These are phyloP conservation scores for Anarsia innoxiella DNA, from an alignment of 2,888 invertebrate genomes.

Conservation along the genomic window DNA sequence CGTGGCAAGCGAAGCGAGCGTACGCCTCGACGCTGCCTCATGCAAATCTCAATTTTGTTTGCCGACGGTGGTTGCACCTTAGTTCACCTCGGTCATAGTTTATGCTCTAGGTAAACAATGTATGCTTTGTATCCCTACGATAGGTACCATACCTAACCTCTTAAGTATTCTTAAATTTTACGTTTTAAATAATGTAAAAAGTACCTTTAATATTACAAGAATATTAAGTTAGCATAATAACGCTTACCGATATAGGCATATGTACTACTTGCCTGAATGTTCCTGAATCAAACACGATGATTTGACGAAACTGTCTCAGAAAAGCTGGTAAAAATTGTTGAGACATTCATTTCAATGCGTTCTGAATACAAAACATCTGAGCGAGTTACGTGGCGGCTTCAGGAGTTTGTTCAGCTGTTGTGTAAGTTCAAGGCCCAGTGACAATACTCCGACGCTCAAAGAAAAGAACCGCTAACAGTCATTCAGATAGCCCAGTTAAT, in stretches of 20 bases:
- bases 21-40: conserved; percentile 51
- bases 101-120: conserved; percentile 34
- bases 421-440: conserved; percentile 60
- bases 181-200: too few species aligned
- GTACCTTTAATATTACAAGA: too few species aligned
- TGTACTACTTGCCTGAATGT: too few species aligned
- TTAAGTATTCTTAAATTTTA: too few species aligned
- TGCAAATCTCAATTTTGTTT: conserved; percentile 71
- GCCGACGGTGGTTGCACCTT: conserved; percentile 63
- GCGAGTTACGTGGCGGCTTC: conserved; percentile 24
- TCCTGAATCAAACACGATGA: too few species aligned
- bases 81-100: conserved; percentile 40
- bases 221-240: too few species aligned
- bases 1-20: conserved; percentile 61
- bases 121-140: conserved; percentile 24
- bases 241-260: too few species aligned
- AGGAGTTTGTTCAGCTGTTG: conserved; percentile 50
- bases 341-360: too few species aligned
- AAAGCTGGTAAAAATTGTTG: too few species aligned
- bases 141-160: conserved; percentile 26
- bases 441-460: conserved; percentile 27
- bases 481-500: conserved; percentile 21
- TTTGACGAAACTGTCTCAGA: too few species aligned
- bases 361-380: too few species aligned
- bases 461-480: conserved; percentile 18